Evolutionary conservation across 2,888 invertebrate genomes (phyloP).

Genomic region (Dynastes maya): DNA sequence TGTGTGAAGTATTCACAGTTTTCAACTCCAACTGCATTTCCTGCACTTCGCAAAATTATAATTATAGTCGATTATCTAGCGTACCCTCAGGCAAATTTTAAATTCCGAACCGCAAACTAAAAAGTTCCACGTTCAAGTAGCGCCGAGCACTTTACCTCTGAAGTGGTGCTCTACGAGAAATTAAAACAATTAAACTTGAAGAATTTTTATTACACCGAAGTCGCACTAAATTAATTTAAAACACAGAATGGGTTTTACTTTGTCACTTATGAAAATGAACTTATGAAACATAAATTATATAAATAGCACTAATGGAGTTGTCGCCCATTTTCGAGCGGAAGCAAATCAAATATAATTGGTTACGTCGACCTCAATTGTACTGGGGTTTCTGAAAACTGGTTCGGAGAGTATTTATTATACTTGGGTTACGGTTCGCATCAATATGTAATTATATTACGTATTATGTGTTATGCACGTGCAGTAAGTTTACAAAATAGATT

Average conservation of each 20-base stretch:
- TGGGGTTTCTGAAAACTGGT: conserved; percentile 7
- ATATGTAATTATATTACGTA: not conserved
- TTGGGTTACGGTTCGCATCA: conserved; percentile 1
- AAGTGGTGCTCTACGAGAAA: conserved; percentile 46
- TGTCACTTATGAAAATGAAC: conserved; percentile 50
- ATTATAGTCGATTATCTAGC: conserved; percentile 7
- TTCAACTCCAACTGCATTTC: not conserved
- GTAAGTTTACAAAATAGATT: too few relatives aligned
- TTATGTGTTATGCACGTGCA: too few relatives aligned
- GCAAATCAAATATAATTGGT: conserved; percentile 34
- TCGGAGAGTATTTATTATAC: not conserved
- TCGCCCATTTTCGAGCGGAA: conserved; percentile 26
- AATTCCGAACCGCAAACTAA: conserved; percentile 37
- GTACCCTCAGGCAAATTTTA: conserved; percentile 26
- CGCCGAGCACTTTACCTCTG: conserved; percentile 30
- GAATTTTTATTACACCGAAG: conserved; percentile 41
- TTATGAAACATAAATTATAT: conserved; percentile 48
- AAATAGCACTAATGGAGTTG: conserved; percentile 43
- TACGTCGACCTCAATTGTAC: conserved; percentile 23
- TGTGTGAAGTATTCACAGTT: not conserved
- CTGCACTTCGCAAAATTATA: conserved; percentile 15
- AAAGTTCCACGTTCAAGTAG: conserved; percentile 24
- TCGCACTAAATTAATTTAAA: conserved; percentile 49
- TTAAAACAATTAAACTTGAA: conserved; percentile 46
- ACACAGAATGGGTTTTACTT: conserved; percentile 51